Conservation (phyloP, 2,888 invertebrate genomes). For the Sminthurinus aureus region DNA sequence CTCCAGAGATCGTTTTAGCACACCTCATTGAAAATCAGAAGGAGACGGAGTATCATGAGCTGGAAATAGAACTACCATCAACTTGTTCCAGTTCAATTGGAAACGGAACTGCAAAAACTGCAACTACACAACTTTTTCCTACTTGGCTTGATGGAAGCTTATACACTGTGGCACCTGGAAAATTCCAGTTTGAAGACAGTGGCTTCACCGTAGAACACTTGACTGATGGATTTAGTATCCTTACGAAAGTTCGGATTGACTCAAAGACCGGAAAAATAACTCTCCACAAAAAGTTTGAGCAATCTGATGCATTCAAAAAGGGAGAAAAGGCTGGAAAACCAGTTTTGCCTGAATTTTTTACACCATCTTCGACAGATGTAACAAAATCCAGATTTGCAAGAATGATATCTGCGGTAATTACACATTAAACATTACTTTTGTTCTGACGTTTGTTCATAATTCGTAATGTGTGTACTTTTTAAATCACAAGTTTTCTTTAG, state of each 20-base stretch:
- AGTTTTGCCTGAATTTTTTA: slow-evolving; percentile 20
- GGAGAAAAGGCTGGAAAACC: slow-evolving; percentile 21
- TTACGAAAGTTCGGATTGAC: background rate
- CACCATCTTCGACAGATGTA: slow-evolving; percentile 21
- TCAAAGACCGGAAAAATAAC: background rate
- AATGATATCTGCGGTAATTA: slow-evolving; percentile 14
- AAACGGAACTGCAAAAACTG: too few relatives aligned
- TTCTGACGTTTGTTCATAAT: too few relatives aligned
- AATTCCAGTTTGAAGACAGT: slow-evolving; percentile 11
- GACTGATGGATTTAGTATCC: slow-evolving; percentile 7
- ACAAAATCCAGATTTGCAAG: slow-evolving; percentile 21
- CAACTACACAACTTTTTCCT: background rate
- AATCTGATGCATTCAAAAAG: slow-evolving; percentile 14
- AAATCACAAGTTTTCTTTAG: too few relatives aligned
- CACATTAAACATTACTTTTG: background rate
- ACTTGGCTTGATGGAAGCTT: slow-evolving; percentile 5
- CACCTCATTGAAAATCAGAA: too few relatives aligned
- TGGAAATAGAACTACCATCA: too few relatives aligned
- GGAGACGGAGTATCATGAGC: too few relatives aligned
- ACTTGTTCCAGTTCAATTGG: too few relatives aligned
- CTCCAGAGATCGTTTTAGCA: too few relatives aligned
- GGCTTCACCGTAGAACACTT: slow-evolving; percentile 11
- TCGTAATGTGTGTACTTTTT: too few relatives aligned
- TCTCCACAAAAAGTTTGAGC: background rate
- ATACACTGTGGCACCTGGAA: slow-evolving; percentile 11